These are phyloP conservation scores for Petroica traversi DNA, from an alignment of 2,113 vertebrate species.

Conservation along the genomic window DNA sequence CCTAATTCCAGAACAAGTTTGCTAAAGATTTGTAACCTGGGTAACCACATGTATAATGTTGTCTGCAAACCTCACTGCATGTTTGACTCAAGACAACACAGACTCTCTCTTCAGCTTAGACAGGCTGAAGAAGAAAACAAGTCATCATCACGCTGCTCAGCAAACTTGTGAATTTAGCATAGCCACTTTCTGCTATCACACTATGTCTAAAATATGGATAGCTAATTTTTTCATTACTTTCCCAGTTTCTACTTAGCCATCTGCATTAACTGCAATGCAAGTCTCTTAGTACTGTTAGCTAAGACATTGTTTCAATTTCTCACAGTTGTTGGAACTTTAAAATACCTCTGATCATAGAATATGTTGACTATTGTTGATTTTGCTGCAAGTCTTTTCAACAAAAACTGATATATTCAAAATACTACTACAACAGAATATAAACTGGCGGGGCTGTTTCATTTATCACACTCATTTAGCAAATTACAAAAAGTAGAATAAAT, in stretches of 20 bases:
- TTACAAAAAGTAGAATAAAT: not conserved
- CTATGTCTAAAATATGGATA: not conserved
- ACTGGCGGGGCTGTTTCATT: not conserved
- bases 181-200: not conserved
- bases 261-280: not conserved
- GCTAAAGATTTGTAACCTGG: not conserved
- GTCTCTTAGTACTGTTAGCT: not conserved
- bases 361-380: not conserved
- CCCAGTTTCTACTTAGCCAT: not conserved
- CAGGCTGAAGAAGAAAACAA: not conserved
- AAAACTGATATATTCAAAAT: not conserved
- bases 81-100: not conserved
- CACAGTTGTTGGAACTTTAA: not conserved
- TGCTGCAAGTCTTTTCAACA: not conserved
- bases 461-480: not conserved
- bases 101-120: not conserved
- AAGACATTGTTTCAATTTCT: not conserved
- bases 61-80: not conserved
- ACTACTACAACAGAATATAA: not conserved
- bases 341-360: not conserved
- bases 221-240: not conserved
- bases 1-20: not conserved
- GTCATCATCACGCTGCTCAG: not conserved
- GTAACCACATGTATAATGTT: not conserved
- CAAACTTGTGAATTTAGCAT: not conserved